Conservation (phyloP, 2,888 invertebrate genomes). For the Lymantria monacha region DNA sequence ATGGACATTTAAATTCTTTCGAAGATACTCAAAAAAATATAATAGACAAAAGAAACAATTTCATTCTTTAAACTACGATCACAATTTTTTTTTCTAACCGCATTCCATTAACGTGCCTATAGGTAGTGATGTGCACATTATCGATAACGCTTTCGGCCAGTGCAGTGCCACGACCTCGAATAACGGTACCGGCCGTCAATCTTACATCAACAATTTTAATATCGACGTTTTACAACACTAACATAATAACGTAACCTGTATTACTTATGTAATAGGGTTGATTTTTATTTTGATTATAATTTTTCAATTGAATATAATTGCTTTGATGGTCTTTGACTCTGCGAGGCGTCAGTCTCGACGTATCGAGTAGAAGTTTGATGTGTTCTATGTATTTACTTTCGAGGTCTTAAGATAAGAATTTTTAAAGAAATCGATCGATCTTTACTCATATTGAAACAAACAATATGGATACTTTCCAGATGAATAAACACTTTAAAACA, state of each 20-base stretch:
- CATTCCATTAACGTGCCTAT: slow-evolving; percentile 64
- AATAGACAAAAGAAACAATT: slow-evolving; percentile 30
- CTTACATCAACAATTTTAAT: slow-evolving; percentile 61
- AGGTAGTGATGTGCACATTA: slow-evolving; percentile 64
- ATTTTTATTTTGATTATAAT: slow-evolving; percentile 27
- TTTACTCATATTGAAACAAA: neutral
- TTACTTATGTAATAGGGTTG: slow-evolving; percentile 39
- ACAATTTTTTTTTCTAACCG: slow-evolving; percentile 63
- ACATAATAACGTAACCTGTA: slow-evolving; percentile 42
- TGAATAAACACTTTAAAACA: no score
- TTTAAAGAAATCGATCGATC: slow-evolving; percentile 11
- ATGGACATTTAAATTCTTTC: neutral
- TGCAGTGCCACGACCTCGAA: slow-evolving; percentile 59
- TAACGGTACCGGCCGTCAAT: slow-evolving; percentile 71
- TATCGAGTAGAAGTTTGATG: slow-evolving; percentile 52
- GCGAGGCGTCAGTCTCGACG: slow-evolving; percentile 59
- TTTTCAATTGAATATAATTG: slow-evolving; percentile 17
- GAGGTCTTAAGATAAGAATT: slow-evolving; percentile 11
- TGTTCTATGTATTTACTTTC: slow-evolving; percentile 31
- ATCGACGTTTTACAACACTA: slow-evolving; percentile 45
- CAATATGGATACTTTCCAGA: no score
- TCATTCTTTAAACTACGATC: slow-evolving; percentile 45
- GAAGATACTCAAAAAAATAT: neutral
- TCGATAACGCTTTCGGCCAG: slow-evolving; percentile 64
- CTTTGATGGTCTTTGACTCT: slow-evolving; percentile 28